A percentile compares a stretch with the other conserved stretches of the same genome.
Evolutionary conservation across 2,113 vertebrate species (phyloP).

Genomic region (Periophthalmus modestus): DNA sequence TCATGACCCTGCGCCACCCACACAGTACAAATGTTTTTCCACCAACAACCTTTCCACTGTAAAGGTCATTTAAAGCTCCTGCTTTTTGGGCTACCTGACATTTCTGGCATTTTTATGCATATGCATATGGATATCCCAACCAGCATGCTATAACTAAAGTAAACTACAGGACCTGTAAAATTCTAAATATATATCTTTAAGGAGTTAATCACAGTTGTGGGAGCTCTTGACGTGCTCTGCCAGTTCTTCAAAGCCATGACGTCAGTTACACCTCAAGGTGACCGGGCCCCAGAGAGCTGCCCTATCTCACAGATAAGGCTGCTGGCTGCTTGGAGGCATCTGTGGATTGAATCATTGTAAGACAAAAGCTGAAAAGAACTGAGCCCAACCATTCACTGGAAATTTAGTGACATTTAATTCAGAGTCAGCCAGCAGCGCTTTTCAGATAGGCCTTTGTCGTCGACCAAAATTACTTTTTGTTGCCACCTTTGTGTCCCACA

Average conservation of each 20-base stretch:
- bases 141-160: background rate
- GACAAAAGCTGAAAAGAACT: slow-evolving; percentile 14
- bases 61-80: slow-evolving; percentile 1
- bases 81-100: background rate
- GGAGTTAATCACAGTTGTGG: slow-evolving; percentile 14
- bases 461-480: slow-evolving; percentile 45
- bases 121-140: background rate
- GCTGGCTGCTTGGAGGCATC: slow-evolving; percentile 6
- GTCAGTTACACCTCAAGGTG: slow-evolving; percentile 69
- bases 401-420: slow-evolving; percentile 51
- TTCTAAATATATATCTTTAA: slow-evolving; percentile 6
- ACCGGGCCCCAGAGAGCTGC: slow-evolving; percentile 51
- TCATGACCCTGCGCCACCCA: slow-evolving; percentile 35
- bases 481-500: slow-evolving; percentile 37
- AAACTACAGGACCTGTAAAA: background rate
- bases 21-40: background rate
- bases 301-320: slow-evolving; percentile 53
- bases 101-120: too few relatives aligned
- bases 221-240: slow-evolving; percentile 29
- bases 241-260: slow-evolving; percentile 50
- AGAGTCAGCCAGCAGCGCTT: slow-evolving; percentile 21
- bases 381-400: slow-evolving; percentile 29
- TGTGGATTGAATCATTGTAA: slow-evolving; percentile 17
- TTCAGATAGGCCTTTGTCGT: slow-evolving; percentile 34
- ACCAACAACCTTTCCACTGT: background rate